Evolutionary conservation across 2,797 vertebrate genomes (phyloP), one percentile per base, ranked within the genome.

Genomic region (Triplophysa yarkandensis): DNA sequence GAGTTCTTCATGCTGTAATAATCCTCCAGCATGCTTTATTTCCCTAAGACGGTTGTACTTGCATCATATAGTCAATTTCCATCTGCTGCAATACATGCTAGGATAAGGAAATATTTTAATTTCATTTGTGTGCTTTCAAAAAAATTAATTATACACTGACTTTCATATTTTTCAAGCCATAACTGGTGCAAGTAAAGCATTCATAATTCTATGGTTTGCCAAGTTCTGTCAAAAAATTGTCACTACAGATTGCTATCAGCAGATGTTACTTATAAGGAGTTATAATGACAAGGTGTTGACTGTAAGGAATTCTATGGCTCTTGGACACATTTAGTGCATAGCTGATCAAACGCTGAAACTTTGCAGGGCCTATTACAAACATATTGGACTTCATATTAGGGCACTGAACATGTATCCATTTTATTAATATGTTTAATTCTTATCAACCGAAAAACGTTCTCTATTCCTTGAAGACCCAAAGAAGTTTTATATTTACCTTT

Each of bases 271-370:
- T 80, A 82, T 68, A 78, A 72, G 76, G 74, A 80, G 77, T 68
- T 66, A 82, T 78, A 76, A 80, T 80, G 83, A 88, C 84, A 82
- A 80, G 82, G 84, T 81, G 88, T 77, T 84, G 87, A 90, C 76
- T 81, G 70, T 69, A 75, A 87, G 88, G 87, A 89, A 89, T 85
- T 87, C 77, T 64, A 71, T 55, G 68, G 76, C 77, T 16, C n/a
- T 76, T 77, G 41, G 68, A 62, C 83, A 77, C 82, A 83, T 85
- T 83, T 81, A 61, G 68, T 69, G 77, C 76, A 78, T 69, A 76
- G 75, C 78, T 71, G 76, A 21, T 78, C 81, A 71, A n/a, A 16
- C 73, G 83, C 81, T 77, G 34, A 80, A 85, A 69, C 68, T 71
- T 68, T 69, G 69, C 68, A 70, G 50, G 60, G 32, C 34, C 74